These are phyloP conservation scores for Zaprionus kolodkinae DNA, from an alignment of 1,140 invertebrate species.

Conservation along the genomic window DNA sequence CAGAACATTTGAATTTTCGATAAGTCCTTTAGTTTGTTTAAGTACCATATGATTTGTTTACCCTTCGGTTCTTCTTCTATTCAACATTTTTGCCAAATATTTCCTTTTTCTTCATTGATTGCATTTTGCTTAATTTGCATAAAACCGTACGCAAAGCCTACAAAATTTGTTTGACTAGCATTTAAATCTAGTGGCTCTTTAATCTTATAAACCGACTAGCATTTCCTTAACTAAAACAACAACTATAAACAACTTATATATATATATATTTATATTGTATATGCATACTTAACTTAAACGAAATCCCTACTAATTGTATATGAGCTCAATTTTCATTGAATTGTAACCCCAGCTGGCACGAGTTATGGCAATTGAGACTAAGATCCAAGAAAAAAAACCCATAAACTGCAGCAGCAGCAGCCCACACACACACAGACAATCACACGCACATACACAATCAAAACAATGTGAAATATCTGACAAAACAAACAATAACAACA, in stretches of 20 bases:
- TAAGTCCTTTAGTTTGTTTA: slow-evolving; percentile 8
- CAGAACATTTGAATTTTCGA: slow-evolving; percentile 14
- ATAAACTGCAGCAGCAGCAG: slow-evolving; percentile 31
- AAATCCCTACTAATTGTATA: slow-evolving; percentile 61
- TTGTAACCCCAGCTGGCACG: slow-evolving; percentile 87
- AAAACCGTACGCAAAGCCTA: slow-evolving; percentile 69
- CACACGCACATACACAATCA: not conserved
- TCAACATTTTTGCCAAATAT: slow-evolving; percentile 29
- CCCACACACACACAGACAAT: not conserved
- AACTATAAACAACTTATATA: slow-evolving; percentile 28
- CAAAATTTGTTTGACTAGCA: slow-evolving; percentile 74
- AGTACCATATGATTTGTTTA: slow-evolving; percentile 24
- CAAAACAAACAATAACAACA: slow-evolving; percentile 26
- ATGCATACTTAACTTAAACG: slow-evolving; percentile 27
- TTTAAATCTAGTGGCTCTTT: slow-evolving; percentile 70
- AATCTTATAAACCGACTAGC: slow-evolving; percentile 64
- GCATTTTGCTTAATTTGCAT: slow-evolving; percentile 76
- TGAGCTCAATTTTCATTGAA: slow-evolving; percentile 73
- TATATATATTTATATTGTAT: slow-evolving; percentile 45
- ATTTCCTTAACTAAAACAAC: slow-evolving; percentile 54
- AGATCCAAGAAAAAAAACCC: slow-evolving; percentile 27
- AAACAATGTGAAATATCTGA: slow-evolving; percentile 2
- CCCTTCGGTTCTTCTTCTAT: slow-evolving; percentile 16
- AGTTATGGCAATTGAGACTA: slow-evolving; percentile 79
- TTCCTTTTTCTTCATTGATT: slow-evolving; percentile 53